Base-by-base conservation (phyloP, 2,113 vertebrate genomes). In the Pollimyrus isidori region DNA sequence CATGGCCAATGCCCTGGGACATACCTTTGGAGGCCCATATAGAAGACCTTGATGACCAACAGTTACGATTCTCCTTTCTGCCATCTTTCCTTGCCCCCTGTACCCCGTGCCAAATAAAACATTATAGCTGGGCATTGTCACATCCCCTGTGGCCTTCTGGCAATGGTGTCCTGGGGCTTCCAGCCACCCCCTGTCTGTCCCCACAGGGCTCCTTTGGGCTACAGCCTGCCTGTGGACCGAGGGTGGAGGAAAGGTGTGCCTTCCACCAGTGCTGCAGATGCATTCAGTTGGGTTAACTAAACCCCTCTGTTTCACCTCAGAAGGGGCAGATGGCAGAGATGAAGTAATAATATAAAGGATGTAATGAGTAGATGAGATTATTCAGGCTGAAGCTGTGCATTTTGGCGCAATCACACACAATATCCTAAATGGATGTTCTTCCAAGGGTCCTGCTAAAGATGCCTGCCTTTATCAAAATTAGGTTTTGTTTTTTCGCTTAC, bases 71-170 rank as follows among this genome's bases (percentile, higher is more conserved):
- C 91, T 56, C 83, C 3, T 9, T 45, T 4, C 56, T 58, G 45
- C 65, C 23, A n/a, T 88, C 86, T 89, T 90, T 76, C 90, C 13
- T 82, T 15, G 11, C 39, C 39, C 39, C 35, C 15, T 45, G 39
- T 91, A 91, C 91, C 92, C 95, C 95, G 95, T 95, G 92, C 93
- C 95, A 96, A 96, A 96, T 96, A 95, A 96, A 96, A 96, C 95
- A 95, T 96, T 93, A 95, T 95, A 94, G 94, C 94, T 95, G 92
- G 93, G 93, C 91, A 91, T 95, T 95, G 95, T 95, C 95, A 91
- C 93, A 92, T 93, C 95, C 95, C 91, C 93, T 73, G 86, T 89
- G 91, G 90, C 87, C 87, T 92, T 84, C 91, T 4, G 88, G 94
- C 94, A 90, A 91, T 92, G 95, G 95, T 94, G 94, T 94, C 92